Percentiles rank a stretch among this genome's conserved stretches.
Evolutionary conservation across 2,797 vertebrate species (phyloP).

Genomic region (Aselliscus stoliczkanus): DNA sequence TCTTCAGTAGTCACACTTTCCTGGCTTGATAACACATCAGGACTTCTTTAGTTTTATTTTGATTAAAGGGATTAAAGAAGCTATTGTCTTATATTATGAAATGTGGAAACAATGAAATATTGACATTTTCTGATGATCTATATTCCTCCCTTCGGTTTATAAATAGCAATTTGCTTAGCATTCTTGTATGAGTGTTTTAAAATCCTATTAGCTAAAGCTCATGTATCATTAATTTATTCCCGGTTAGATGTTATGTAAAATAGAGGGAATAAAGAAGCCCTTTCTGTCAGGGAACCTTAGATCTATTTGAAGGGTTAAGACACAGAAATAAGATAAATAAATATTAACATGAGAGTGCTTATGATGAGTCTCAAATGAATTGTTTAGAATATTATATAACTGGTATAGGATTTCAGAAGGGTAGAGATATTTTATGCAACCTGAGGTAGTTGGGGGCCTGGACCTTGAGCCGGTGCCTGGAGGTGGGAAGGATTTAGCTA

Average conservation of each 20-base stretch:
- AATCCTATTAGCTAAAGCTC: conserved; percentile 30
- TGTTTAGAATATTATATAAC: not conserved
- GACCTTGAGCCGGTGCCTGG: not conserved
- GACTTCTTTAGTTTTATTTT: conserved; percentile 47
- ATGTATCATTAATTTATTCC: conserved; percentile 41
- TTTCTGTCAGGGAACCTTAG: not conserved
- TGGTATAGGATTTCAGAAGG: not conserved
- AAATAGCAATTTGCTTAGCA: not conserved
- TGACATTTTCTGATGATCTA: conserved; percentile 11
- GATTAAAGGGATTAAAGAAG: conserved; percentile 17
- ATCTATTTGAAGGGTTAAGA: not conserved
- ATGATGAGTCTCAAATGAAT: not conserved
- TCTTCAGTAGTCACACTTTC: conserved; percentile 27
- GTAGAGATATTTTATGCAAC: not conserved
- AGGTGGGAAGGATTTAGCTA: not conserved
- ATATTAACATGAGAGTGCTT: not conserved
- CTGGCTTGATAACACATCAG: not conserved
- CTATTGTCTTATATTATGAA: not conserved
- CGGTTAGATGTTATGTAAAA: conserved; percentile 29
- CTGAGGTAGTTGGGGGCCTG: not conserved
- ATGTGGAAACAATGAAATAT: not conserved
- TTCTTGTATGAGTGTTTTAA: conserved; percentile 34
- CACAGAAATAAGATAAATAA: conserved; percentile 29
- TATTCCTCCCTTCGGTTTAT: not conserved
- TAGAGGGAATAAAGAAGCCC: not conserved